These are phyloP conservation scores for Acrossocheilus wenchowensis DNA, from an alignment of 2,797 vertebrate genomes.

Conservation along the genomic window DNA sequence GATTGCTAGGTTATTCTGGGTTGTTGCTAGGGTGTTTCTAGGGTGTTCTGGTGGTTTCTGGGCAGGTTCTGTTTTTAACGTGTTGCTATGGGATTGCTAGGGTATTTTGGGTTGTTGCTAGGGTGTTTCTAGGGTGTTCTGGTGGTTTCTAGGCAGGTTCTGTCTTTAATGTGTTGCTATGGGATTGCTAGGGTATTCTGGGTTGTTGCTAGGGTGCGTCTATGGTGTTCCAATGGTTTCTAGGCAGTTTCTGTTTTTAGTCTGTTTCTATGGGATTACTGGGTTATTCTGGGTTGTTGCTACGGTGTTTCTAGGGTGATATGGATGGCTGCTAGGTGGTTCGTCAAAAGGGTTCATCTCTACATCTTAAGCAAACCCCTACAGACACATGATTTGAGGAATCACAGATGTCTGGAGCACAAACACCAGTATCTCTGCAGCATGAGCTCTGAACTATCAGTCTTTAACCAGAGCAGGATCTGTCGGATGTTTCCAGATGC, in stretches of 20 bases:
- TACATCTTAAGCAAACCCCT: background rate
- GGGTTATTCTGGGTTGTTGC: background rate
- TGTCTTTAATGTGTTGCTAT: no score
- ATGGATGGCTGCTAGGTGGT: background rate
- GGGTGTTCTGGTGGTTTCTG: background rate
- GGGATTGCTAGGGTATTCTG: no score
- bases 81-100: background rate
- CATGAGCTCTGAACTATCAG: conserved; percentile 3
- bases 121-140: background rate
- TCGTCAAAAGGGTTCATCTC: background rate
- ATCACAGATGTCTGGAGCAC: background rate
- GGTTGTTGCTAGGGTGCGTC: no score
- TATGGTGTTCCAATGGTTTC: background rate
- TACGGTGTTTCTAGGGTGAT: background rate
- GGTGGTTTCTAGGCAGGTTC: no score
- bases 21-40: background rate
- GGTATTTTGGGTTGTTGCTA: background rate
- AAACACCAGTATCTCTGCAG: background rate
- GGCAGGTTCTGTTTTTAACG: background rate
- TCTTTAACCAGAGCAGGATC: background rate
- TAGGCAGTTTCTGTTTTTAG: background rate
- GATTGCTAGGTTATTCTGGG: background rate
- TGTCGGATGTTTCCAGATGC: conserved; percentile 9
- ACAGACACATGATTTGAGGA: background rate
- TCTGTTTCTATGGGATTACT: background rate